Percentiles rank a stretch among this genome's conserved stretches.
Evolutionary conservation across 2,888 invertebrate genomes (phyloP).

Genomic region (Pocota personata): DNA sequence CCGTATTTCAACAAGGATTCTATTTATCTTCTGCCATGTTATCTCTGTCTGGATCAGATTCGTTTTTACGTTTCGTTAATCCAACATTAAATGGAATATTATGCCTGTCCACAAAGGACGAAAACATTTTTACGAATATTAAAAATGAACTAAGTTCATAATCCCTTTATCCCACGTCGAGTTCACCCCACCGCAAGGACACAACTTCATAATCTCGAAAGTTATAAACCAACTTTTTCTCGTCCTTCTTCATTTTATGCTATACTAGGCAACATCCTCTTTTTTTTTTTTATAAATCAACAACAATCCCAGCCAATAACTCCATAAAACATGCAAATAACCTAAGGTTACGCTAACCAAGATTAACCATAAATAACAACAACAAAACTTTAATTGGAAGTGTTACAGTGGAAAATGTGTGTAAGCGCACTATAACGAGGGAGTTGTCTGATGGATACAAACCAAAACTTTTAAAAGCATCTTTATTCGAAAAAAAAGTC

Average conservation of each 20-base stretch:
- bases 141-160: conserved; percentile 31
- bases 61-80: conserved; percentile 30
- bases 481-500: neutral
- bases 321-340: conserved; percentile 58
- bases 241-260: neutral
- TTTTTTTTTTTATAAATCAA: conserved; percentile 38
- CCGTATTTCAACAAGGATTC: neutral
- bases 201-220: conserved; percentile 14
- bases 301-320: conserved; percentile 42
- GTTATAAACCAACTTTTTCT: conserved; percentile 14
- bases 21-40: conserved; percentile 6
- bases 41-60: conserved; percentile 16
- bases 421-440: conserved; percentile 50
- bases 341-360: conserved; percentile 32
- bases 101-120: conserved; percentile 27
- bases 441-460: conserved; percentile 64
- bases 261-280: neutral
- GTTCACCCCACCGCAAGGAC: neutral
- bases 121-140: conserved; percentile 20
- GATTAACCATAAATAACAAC: conserved; percentile 20
- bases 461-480: conserved; percentile 53
- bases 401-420: conserved; percentile 58
- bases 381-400: conserved; percentile 51
- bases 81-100: conserved; percentile 27
- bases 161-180: conserved; percentile 17